A percentile compares a stretch with the other conserved stretches of the same genome.
These are phyloP conservation scores for Gallinago paraguaiae DNA, from an alignment of 2,113 vertebrate species.

Conservation along the genomic window DNA sequence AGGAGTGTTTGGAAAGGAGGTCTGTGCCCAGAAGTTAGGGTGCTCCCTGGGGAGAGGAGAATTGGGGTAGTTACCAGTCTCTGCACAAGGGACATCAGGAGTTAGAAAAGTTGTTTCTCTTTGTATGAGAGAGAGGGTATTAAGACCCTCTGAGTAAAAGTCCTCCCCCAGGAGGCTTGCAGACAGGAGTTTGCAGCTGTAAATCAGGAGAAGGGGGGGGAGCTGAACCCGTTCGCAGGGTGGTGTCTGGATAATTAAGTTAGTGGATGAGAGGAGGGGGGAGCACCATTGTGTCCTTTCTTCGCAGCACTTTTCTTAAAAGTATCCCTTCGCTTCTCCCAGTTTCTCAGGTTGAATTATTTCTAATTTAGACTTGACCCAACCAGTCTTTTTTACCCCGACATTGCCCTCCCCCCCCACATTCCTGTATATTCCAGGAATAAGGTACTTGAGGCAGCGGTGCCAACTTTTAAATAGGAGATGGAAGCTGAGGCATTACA, in stretches of 20 bases:
- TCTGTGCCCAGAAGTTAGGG: neutral
- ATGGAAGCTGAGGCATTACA: neutral
- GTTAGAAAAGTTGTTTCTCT: neutral
- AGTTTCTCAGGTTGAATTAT: neutral
- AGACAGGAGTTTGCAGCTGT: neutral
- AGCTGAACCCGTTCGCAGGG: neutral
- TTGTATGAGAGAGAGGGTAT: neutral
- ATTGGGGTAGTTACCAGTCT: neutral
- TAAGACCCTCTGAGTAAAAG: neutral
- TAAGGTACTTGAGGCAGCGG: neutral
- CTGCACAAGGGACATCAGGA: neutral
- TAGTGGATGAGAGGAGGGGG: neutral
- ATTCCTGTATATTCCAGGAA: neutral
- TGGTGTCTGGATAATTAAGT: neutral
- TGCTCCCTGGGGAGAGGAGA: neutral
- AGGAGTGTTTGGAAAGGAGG: neutral
- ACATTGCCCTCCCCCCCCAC: accelerated
- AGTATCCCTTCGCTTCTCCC: neutral
- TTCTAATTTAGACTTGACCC: neutral
- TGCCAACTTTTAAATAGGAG: neutral
- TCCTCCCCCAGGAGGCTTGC: neutral
- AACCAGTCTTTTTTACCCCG: neutral
- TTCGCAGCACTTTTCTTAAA: neutral
- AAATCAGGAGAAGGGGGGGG: neutral
- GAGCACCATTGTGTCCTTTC: neutral